These are phyloP conservation scores for Drosophila tristis DNA, from an alignment of 1,140 invertebrate species.

Conservation along the genomic window DNA sequence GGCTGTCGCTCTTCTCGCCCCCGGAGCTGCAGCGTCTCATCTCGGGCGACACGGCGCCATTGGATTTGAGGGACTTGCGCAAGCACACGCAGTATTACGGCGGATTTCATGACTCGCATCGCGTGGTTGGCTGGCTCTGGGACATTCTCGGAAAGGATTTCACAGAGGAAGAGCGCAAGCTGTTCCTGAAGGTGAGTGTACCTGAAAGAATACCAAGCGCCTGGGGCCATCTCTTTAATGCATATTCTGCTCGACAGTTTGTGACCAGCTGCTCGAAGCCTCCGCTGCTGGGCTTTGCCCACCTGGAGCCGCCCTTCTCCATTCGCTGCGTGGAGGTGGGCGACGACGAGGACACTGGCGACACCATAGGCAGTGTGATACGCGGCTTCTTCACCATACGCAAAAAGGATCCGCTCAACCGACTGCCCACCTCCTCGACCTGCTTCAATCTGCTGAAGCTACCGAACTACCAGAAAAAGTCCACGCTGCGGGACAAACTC, in stretches of 20 bases:
- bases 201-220: background rate
- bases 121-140: conserved; percentile 99
- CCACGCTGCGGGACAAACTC: conserved; percentile 97
- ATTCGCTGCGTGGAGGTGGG: conserved; percentile 99
- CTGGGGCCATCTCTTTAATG: background rate
- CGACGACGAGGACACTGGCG: conserved; percentile 97
- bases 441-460: conserved; percentile 99
- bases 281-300: conserved; percentile 97
- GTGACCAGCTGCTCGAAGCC: conserved; percentile 98
- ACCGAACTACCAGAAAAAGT: conserved; percentile 99
- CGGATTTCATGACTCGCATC: conserved; percentile 99
- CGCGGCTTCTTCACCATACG: conserved; percentile 99
- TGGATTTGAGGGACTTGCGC: conserved; percentile 96
- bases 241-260: conserved; percentile 89
- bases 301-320: conserved; percentile 99
- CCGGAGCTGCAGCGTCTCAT: conserved; percentile 97
- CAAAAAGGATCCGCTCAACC: conserved; percentile 97
- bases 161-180: conserved; percentile 93
- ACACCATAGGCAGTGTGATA: conserved; percentile 92
- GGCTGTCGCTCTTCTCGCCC: conserved; percentile 97
- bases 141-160: conserved; percentile 99
- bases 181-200: conserved; percentile 93
- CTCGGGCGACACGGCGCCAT: conserved; percentile 94
- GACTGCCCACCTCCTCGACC: conserved; percentile 98
- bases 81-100: conserved; percentile 99